Percentiles rank a stretch among this genome's conserved stretches.
These are phyloP conservation scores for Salminus brasiliensis DNA, from an alignment of 2,113 vertebrate species.

Conservation along the genomic window DNA sequence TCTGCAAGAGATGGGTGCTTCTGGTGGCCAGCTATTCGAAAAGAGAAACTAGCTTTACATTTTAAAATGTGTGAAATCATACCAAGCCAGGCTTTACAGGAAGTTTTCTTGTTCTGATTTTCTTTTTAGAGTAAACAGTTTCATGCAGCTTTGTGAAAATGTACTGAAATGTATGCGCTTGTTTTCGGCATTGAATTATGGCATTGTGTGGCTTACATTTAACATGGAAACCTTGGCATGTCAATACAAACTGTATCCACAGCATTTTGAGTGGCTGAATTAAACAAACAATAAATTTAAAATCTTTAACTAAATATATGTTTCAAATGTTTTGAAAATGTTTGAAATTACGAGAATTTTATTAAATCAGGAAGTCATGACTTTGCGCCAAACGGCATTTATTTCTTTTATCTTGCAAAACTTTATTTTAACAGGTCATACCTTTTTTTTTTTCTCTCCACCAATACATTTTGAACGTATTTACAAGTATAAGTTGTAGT, in stretches of 20 bases:
- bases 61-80: not conserved
- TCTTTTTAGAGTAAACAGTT: not conserved
- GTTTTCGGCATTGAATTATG: not conserved
- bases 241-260: conserved; percentile 25
- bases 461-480: conserved; percentile 75
- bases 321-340: not conserved
- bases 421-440: conserved; percentile 91
- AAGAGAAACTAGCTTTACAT: not conserved
- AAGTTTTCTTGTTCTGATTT: conserved; percentile 4
- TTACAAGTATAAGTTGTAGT: conserved; percentile 79
- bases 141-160: conserved; percentile 27
- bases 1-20: not conserved
- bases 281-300: conserved; percentile 16
- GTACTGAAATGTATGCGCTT: not conserved
- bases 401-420: conserved; percentile 75
- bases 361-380: not conserved
- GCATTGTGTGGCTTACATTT: not conserved
- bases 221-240: conserved; percentile 17
- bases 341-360: not conserved
- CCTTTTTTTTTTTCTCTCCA: too few relatives aligned
- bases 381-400: conserved; percentile 13
- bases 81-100: not conserved
- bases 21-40: not conserved
- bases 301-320: conserved; percentile 16
- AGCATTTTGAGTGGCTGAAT: not conserved